These are phyloP conservation scores for Nibea coibor DNA, from an alignment of 2,113 vertebrate genomes.

Conservation along the genomic window DNA sequence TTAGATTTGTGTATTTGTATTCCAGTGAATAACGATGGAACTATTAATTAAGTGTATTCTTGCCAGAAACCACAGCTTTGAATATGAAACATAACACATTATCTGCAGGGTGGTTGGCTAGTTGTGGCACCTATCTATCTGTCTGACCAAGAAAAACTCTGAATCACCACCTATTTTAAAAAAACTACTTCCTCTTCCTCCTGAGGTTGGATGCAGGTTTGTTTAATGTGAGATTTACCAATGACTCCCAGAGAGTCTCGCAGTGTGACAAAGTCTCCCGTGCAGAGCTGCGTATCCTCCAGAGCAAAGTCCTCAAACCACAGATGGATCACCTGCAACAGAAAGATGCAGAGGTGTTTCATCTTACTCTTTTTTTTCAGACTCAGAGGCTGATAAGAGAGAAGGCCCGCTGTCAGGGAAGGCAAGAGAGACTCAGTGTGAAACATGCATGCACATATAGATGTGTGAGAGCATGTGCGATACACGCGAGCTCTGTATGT, in stretches of 20 bases:
- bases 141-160: neutral
- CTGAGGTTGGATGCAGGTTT: too few relatives aligned
- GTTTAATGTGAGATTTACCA: constrained; percentile 56
- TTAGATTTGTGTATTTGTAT: neutral
- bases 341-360: constrained; percentile 45
- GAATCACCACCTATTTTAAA: neutral
- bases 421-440: neutral
- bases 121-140: neutral
- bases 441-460: neutral
- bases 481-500: neutral
- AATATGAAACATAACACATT: neutral
- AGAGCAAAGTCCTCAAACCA: constrained; percentile 84
- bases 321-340: constrained; percentile 83
- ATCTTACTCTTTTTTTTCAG: constrained; percentile 25
- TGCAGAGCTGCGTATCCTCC: constrained; percentile 76
- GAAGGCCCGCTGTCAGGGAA: neutral
- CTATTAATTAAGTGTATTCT: neutral
- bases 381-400: constrained; percentile 12
- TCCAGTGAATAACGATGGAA: neutral
- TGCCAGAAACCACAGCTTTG: neutral
- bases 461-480: neutral
- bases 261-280: constrained; percentile 79
- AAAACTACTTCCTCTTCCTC: neutral
- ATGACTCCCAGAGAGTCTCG: constrained; percentile 78
- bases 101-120: neutral